phyloP scores from a whole-genome alignment of 2,113 vertebrate species.

The Hemichromis elongatus region DNA sequence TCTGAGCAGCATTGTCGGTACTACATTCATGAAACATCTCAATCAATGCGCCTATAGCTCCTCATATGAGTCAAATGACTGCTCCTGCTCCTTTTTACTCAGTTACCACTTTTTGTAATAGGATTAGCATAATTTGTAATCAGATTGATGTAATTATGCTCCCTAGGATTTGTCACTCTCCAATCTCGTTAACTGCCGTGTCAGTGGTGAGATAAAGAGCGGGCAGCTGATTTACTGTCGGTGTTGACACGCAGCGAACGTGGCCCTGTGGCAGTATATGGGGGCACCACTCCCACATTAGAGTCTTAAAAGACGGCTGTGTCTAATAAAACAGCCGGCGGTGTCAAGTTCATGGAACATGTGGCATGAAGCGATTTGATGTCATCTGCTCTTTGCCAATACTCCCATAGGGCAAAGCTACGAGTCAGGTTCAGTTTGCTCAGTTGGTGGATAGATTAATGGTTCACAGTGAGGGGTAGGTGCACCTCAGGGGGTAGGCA shows the following conservation, averaged over 20 bases:
- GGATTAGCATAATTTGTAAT: slow-evolving; percentile 47
- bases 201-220: slow-evolving; percentile 29
- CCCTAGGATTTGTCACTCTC: slow-evolving; percentile 38
- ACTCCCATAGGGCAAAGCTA: slow-evolving; percentile 33
- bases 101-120: slow-evolving; percentile 24
- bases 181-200: slow-evolving; percentile 43
- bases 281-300: slow-evolving; percentile 17
- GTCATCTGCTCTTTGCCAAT: slow-evolving; percentile 4
- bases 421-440: slow-evolving; percentile 32
- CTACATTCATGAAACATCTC: neutral
- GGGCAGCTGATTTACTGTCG: slow-evolving; percentile 46
- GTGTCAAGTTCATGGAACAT: slow-evolving; percentile 49
- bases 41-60: neutral
- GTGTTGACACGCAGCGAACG: slow-evolving; percentile 4
- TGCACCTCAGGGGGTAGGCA: neutral
- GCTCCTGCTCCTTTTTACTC: neutral
- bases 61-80: neutral
- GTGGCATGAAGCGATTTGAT: slow-evolving; percentile 32
- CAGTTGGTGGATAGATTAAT: slow-evolving; percentile 42
- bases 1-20: neutral
- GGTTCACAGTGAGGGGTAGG: neutral
- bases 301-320: slow-evolving; percentile 23
- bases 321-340: slow-evolving; percentile 49
- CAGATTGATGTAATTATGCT: slow-evolving; percentile 45
- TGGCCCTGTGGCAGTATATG: slow-evolving; percentile 11